phyloP scores from a whole-genome alignment of 2,797 vertebrate genomes.

The Oceanodroma leucorhoa region DNA sequence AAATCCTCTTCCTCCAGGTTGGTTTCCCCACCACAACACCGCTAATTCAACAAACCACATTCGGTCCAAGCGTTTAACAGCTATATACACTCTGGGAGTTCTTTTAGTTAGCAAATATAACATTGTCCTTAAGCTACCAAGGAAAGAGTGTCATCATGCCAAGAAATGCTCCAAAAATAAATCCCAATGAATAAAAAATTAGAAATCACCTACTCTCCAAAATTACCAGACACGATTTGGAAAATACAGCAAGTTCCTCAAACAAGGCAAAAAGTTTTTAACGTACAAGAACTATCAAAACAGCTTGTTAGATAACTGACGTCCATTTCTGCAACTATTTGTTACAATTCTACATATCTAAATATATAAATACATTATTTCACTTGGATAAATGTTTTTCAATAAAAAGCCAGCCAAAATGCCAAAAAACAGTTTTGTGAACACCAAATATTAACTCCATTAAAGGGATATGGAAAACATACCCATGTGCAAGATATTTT shows the following conservation, averaged over 20 bases:
- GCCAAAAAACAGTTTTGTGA: not conserved
- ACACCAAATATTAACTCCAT: not conserved
- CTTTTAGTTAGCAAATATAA: not conserved
- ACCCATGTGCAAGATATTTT: not conserved
- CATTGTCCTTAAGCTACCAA: not conserved
- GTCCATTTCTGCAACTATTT: not conserved
- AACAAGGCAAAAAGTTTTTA: not conserved
- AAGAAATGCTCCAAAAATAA: not conserved
- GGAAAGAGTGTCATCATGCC: not conserved
- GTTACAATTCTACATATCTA: not conserved
- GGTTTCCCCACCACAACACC: not conserved
- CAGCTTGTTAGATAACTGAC: not conserved
- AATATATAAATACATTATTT: not conserved
- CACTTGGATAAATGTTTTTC: not conserved
- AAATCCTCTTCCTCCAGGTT: slow-evolving; percentile 14
- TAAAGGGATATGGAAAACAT: not conserved
- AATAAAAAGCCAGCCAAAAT: not conserved
- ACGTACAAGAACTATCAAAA: not conserved
- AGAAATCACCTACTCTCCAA: not conserved
- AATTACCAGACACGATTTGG: not conserved
- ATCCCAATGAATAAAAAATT: not conserved
- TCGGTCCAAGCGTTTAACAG: not conserved
- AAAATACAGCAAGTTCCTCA: not conserved
- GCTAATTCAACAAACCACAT: not conserved
- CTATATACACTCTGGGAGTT: not conserved